These are phyloP conservation scores for Sebastes paucispinis DNA, from an alignment of 2,797 vertebrate species.

Conservation along the genomic window DNA sequence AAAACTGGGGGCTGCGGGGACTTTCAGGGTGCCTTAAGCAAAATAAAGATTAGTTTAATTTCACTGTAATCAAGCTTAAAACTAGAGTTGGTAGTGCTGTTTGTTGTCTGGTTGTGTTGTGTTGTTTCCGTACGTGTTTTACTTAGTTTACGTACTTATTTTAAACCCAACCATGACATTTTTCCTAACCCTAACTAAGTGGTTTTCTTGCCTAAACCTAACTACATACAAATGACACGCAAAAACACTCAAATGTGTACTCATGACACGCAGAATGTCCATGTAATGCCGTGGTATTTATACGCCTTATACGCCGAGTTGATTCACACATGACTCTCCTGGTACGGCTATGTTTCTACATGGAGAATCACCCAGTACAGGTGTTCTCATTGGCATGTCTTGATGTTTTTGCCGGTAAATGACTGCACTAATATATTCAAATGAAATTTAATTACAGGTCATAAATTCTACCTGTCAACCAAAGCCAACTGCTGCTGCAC, in stretches of 20 bases:
- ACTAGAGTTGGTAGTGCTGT: no score
- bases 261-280: no score
- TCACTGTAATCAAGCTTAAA: not conserved
- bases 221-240: no score
- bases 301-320: no score
- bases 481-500: not conserved
- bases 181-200: no score
- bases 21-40: not conserved
- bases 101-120: no score
- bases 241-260: no score
- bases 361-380: not conserved
- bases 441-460: not conserved
- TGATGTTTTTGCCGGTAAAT: not conserved
- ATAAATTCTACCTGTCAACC: not conserved
- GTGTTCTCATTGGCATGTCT: not conserved
- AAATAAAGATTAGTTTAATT: not conserved
- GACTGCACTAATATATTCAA: not conserved
- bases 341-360: not conserved
- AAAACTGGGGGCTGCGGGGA: not conserved
- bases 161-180: no score
- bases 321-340: not conserved
- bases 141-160: no score
- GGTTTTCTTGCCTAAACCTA: no score
- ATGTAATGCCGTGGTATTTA: accelerated
- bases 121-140: no score